These are phyloP conservation scores for Sogatella furcifera DNA, from an alignment of 1,140 invertebrate genomes.

Conservation along the genomic window DNA sequence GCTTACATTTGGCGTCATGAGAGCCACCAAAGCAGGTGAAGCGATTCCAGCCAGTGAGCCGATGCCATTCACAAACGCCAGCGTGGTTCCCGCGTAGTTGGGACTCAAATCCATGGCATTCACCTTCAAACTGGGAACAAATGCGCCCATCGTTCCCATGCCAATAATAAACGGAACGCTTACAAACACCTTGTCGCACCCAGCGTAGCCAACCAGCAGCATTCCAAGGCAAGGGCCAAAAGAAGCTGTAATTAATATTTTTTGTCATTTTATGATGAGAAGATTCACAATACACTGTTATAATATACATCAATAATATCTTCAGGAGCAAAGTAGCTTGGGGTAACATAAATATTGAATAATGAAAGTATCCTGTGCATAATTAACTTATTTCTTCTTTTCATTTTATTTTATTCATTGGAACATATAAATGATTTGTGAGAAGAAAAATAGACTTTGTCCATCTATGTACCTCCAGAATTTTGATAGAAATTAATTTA, in stretches of 20 bases:
- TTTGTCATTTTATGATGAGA: too few species aligned
- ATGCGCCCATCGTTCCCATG: constrained; percentile 63
- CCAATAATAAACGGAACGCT: constrained; percentile 51
- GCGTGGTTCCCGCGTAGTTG: constrained; percentile 68
- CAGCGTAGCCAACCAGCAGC: constrained; percentile 64
- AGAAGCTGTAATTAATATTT: constrained; percentile 45
- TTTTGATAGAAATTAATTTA: too few species aligned
- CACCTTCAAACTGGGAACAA: constrained; percentile 63
- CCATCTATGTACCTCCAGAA: too few species aligned
- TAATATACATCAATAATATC: too few species aligned
- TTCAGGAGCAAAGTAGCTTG: too few species aligned
- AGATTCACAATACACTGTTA: too few species aligned
- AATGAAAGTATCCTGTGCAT: too few species aligned
- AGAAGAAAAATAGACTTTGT: too few species aligned
- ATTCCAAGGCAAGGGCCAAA: constrained; percentile 63
- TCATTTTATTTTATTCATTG: too few species aligned
- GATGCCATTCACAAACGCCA: constrained; percentile 73
- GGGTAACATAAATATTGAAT: too few species aligned
- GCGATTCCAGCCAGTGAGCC: constrained; percentile 68
- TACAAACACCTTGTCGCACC: constrained; percentile 52
- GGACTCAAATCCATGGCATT: constrained; percentile 74
- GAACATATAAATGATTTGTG: too few species aligned
- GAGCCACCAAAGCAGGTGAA: constrained; percentile 60
- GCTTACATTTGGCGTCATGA: constrained; percentile 57
- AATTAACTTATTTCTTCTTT: too few species aligned